Evolutionary conservation across 2,113 vertebrate species (phyloP).

Genomic region (Corythornis cristatus): DNA sequence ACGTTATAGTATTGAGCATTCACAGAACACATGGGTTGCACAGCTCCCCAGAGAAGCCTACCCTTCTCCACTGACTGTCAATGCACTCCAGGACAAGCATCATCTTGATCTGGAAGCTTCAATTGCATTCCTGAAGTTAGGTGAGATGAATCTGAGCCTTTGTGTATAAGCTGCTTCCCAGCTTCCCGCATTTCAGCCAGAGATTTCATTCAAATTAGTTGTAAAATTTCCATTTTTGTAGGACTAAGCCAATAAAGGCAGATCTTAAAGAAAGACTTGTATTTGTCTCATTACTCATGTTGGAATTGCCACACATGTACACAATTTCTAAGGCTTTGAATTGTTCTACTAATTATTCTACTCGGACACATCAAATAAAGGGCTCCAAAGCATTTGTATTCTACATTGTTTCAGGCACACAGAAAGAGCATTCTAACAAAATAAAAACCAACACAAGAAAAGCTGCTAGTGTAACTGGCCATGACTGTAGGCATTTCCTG

Average conservation of each 20-base stretch:
- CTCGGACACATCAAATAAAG: constrained; percentile 27
- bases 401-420: constrained; percentile 53
- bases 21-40: neutral
- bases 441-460: constrained; percentile 74
- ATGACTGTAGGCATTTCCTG: constrained; percentile 91
- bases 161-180: neutral
- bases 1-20: neutral
- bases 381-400: constrained; percentile 23
- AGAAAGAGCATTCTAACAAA: constrained; percentile 43
- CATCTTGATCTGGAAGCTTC: neutral
- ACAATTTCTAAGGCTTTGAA: neutral
- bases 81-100: neutral
- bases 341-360: constrained; percentile 26
- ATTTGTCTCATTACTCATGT: neutral
- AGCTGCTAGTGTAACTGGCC: constrained; percentile 83
- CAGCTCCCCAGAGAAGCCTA: neutral
- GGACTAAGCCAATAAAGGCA: neutral
- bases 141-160: neutral
- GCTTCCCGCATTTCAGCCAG: neutral
- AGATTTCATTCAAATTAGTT: neutral
- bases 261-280: neutral
- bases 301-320: neutral
- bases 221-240: neutral
- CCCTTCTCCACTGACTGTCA: neutral
- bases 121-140: neutral